Base-by-base conservation (phyloP, 1,140 invertebrate species). In the Archivesica marissinica region DNA sequence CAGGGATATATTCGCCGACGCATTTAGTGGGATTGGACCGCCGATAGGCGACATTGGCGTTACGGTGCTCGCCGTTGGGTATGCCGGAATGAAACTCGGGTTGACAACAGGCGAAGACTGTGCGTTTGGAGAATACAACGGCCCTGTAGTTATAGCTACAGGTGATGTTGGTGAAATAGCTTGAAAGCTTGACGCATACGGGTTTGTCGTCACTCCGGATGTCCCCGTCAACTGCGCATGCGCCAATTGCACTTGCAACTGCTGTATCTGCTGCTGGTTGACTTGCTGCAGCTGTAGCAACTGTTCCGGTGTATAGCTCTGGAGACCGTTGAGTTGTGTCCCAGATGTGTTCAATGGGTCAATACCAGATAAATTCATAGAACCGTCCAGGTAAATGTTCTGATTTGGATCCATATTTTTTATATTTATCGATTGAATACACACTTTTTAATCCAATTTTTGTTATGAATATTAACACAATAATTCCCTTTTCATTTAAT, bases 201-300 rank as follows among this genome's bases (percentile, higher is more conserved):
- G 25, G 61, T 83, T 77, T 23, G 82, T 30, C 41, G 77, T 70
- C 47, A 56, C 30, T 38, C 61, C 81, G 39, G 59, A 68, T 38
- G 50, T 75, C 20, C 68, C 84, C 30, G 64, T 70, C 54, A 68
- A 59, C 25, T 82, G 83, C 23, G 86, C 66, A 41, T 76, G 77
- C 17, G 78, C 84, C 52, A 89, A 47, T 64, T 86, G 86, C 7
- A 75, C 50, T n/a, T 86, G 80, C 7, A 87, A 23, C 64, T 86
- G 85, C 76, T 84, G 78, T 77, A 86, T 74, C 77, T 83, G 85
- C 66, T 85, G 85, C 41, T 86, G 47, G n/a, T 52, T 59, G 41
- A 59, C 39, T 28, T 77, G 72, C 52, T 74, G 79, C 33, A 74
- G 74, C 47, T 66, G 81, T 17, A 61, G 30, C 41, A 72, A 56